Conservation (phyloP, 1,140 invertebrate species). For the Drosophila teissieri region DNA sequence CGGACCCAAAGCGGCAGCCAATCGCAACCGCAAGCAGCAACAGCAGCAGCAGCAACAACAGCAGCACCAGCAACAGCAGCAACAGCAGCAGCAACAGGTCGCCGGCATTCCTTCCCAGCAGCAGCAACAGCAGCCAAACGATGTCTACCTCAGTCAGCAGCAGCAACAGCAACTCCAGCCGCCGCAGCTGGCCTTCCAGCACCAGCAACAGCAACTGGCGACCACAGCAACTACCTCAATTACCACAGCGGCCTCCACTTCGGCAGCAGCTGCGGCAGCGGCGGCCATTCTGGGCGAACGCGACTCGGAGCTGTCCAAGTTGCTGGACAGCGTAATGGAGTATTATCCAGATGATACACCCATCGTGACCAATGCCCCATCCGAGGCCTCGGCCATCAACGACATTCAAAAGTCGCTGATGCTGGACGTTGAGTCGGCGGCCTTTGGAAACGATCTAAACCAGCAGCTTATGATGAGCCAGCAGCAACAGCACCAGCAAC, state of each 20-base stretch:
- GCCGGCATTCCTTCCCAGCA: slow-evolving; percentile 57
- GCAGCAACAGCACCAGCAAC: slow-evolving; percentile 84
- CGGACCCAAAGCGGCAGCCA: slow-evolving; percentile 66
- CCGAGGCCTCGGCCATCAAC: slow-evolving; percentile 90
- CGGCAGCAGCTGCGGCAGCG: slow-evolving; percentile 49
- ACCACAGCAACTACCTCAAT: slow-evolving; percentile 81
- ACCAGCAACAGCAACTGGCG: slow-evolving; percentile 71
- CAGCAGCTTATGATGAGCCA: slow-evolving; percentile 70
- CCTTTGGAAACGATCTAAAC: slow-evolving; percentile 87
- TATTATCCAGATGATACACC: slow-evolving; percentile 87
- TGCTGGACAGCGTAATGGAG: slow-evolving; percentile 93
- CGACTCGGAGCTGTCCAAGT: slow-evolving; percentile 91
- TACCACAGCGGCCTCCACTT: slow-evolving; percentile 70
- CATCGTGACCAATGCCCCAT: slow-evolving; percentile 84
- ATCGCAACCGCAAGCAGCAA: slow-evolving; percentile 76
- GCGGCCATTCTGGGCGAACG: slow-evolving; percentile 57
- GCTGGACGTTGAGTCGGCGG: slow-evolving; percentile 89
- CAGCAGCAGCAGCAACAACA: slow-evolving; percentile 60
- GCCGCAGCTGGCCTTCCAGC: slow-evolving; percentile 62
- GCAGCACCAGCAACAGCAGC: slow-evolving; percentile 55
- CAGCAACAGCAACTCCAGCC: slow-evolving; percentile 80
- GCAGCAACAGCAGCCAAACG: slow-evolving; percentile 84
- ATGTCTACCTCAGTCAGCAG: slow-evolving; percentile 86
- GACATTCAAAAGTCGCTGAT: slow-evolving; percentile 96
- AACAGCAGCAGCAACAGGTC: slow-evolving; percentile 59